Base-by-base conservation (phyloP, 2,797 vertebrate genomes). In the Sebastes nivosus region DNA sequence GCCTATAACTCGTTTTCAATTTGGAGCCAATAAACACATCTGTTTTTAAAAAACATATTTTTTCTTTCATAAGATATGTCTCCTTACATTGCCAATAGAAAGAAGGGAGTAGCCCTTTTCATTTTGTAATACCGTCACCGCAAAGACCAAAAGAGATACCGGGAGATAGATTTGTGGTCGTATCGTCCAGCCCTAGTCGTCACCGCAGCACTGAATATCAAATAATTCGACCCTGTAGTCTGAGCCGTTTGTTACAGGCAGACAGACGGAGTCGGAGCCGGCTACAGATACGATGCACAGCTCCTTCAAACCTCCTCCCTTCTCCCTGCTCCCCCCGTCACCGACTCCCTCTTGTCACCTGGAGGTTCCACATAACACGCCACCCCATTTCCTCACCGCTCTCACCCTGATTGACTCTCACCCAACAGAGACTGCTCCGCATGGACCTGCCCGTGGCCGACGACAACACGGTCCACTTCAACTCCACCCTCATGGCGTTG, bases 401-500 rank as follows among this genome's bases (percentile, higher is more conserved):
- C 80, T 85, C 70, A 73, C 77, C 93, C 75, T 82, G 87, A 89
- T 85, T 94, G 93, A 75, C 89, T 93, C 85, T 90, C 88, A 36
- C 93, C 88, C 93, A 81, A 65, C 95, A 99, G 98, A 96, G 98
- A 92, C 94, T 99, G 74, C 96, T 98, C 52, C 96, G 97, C 42
- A 99, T 99, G 98, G 98, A 99, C 78, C 95, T 99, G 71, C 98
- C 98, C 0, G 97, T 99, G 54, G 97, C 97, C 0, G 98, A 98
- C 0, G 97, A 99, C 96, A 99, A 98, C 95, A 96, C 97, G 0
- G 98, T 99, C 67, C 98, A 99, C 92, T 99, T 99, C 93, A 98
- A 98, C 93, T 98, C 98, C 72, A 99, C 98, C 2, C 97, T 99
- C 80, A 99, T 99, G 98, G 98, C 98, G 22, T 92, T 99, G 92